A percentile compares a stretch with the other conserved stretches of the same genome.
phyloP scores from a whole-genome alignment of 2,113 vertebrate species.

The Mohoua ochrocephala region DNA sequence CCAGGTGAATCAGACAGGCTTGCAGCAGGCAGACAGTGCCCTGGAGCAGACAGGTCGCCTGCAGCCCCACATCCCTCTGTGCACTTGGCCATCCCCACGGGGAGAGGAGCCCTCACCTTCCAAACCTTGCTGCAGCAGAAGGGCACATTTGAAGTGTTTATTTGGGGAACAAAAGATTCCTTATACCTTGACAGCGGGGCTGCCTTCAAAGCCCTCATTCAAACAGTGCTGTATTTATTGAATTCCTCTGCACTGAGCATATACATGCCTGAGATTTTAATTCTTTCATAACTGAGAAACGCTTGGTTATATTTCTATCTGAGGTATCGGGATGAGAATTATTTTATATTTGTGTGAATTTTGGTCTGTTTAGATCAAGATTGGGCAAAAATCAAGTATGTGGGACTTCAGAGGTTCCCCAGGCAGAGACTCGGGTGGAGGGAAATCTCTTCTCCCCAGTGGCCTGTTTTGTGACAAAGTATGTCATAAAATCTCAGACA shows the following conservation, averaged over 20 bases:
- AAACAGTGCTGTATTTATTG: constrained; percentile 34
- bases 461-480: constrained; percentile 56
- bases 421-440: neutral
- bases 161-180: constrained; percentile 9
- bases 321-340: neutral
- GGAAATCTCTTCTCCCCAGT: constrained; percentile 31
- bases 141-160: neutral
- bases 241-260: constrained; percentile 21
- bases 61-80: fast-evolving
- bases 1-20: neutral
- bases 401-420: neutral
- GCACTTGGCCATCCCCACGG: fast-evolving
- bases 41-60: neutral
- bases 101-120: neutral
- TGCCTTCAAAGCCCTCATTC: constrained; percentile 34
- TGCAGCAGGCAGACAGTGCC: neutral
- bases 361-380: neutral
- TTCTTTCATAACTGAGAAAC: constrained; percentile 2
- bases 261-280: constrained; percentile 31
- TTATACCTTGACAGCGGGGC: neutral
- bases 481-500: constrained; percentile 57
- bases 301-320: neutral
- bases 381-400: neutral
- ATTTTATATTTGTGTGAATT: neutral
- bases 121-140: neutral